Evolutionary conservation across 2,888 invertebrate genomes (phyloP).

Genomic region (Drosophila percnosoma): DNA sequence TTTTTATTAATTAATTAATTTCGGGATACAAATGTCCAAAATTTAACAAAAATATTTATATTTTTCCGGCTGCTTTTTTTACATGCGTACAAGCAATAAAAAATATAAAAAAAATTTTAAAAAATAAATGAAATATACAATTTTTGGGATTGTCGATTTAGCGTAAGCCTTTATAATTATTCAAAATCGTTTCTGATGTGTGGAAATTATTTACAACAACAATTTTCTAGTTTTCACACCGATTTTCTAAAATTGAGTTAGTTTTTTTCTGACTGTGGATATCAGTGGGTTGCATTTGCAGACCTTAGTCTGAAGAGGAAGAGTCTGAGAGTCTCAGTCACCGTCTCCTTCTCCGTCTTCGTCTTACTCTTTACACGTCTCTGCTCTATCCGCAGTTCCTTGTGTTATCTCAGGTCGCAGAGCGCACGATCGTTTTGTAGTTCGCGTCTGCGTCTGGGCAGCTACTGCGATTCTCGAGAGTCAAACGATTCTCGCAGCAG

Average conservation of each 20-base stretch:
- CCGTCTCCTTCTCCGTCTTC: neutral
- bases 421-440: slow-evolving; percentile 74
- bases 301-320: neutral
- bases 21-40: neutral
- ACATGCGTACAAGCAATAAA: neutral
- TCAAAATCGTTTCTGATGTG: neutral
- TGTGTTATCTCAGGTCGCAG: slow-evolving; percentile 58
- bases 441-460: slow-evolving; percentile 60
- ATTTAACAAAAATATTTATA: neutral
- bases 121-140: neutral
- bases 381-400: slow-evolving; percentile 1
- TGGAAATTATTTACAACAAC: neutral
- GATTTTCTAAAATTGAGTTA: neutral
- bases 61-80: neutral
- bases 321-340: neutral
- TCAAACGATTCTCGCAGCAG: slow-evolving; percentile 27
- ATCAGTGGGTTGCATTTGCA: neutral
- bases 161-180: neutral
- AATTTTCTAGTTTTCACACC: neutral
- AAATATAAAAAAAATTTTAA: neutral
- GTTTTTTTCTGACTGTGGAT: neutral
- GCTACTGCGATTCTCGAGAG: slow-evolving; percentile 71
- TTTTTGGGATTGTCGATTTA: neutral
- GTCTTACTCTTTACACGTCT: neutral
- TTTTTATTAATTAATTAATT: no score